Conservation (phyloP, 2,888 invertebrate genomes). For the Conops quadrifasciatus region DNA sequence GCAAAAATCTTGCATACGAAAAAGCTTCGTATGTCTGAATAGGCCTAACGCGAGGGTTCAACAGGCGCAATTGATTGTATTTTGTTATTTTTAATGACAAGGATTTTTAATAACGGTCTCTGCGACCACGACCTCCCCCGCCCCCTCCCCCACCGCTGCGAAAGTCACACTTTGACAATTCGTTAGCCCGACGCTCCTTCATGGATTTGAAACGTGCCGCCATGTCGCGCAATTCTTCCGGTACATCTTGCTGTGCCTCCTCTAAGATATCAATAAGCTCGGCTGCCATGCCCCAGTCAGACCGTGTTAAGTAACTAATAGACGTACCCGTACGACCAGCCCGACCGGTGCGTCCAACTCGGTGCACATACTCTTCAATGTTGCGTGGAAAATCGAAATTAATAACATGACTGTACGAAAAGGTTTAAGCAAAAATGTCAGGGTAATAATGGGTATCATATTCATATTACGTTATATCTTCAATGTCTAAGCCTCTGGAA, state of each 20-base stretch:
- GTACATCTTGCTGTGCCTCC: slow-evolving; percentile 87
- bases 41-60: too few relatives aligned
- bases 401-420: slow-evolving; percentile 71
- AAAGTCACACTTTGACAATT: slow-evolving; percentile 50
- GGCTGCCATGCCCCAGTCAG: slow-evolving; percentile 83
- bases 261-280: slow-evolving; percentile 85
- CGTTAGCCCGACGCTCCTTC: slow-evolving; percentile 71
- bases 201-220: slow-evolving; percentile 75
- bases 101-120: slow-evolving; percentile 45
- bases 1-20: too few relatives aligned
- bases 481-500: slow-evolving; percentile 91
- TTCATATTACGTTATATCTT: slow-evolving; percentile 75
- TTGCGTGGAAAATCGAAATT: slow-evolving; percentile 94
- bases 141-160: slow-evolving; percentile 43
- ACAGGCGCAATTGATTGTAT: not conserved
- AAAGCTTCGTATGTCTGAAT: too few relatives aligned
- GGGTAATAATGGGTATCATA: not conserved
- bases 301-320: slow-evolving; percentile 80
- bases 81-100: not conserved
- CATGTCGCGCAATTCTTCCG: slow-evolving; percentile 79
- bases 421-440: not conserved
- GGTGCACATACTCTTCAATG: slow-evolving; percentile 91
- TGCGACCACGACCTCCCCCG: slow-evolving; percentile 43
- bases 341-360: slow-evolving; percentile 94
- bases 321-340: slow-evolving; percentile 88